phyloP scores from a whole-genome alignment of 2,888 invertebrate species.

The Halictus quadricinctus region DNA sequence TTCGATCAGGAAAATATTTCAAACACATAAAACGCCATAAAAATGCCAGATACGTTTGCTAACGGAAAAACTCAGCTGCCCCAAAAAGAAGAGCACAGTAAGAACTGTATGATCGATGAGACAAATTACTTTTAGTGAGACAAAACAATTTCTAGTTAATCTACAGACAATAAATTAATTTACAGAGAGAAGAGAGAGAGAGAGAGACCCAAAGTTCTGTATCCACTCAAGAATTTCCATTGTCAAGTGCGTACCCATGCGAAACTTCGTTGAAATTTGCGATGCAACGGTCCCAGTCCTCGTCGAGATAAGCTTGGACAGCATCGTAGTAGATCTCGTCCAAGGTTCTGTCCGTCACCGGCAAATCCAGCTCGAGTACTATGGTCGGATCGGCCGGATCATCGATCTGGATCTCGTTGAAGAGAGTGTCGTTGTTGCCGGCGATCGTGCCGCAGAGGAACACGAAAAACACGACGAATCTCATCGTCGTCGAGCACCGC shows the following conservation, averaged over 20 bases:
- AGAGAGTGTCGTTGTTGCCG: conserved; percentile 38
- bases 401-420: conserved; percentile 45
- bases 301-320: conserved; percentile 87
- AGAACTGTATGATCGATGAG: neutral
- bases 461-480: conserved; percentile 27
- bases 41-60: too few relatives aligned
- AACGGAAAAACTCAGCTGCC: neutral
- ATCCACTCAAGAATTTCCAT: neutral
- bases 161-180: neutral
- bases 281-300: conserved; percentile 89
- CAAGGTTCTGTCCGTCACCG: conserved; percentile 51
- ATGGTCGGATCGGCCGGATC: conserved; percentile 14
- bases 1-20: too few relatives aligned
- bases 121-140: neutral
- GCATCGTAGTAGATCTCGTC: conserved; percentile 80
- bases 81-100: neutral
- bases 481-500: neutral
- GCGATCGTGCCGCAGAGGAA: conserved; percentile 36
- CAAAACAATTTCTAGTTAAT: neutral
- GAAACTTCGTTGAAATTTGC: conserved; percentile 87
- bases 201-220: neutral
- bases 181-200: too few relatives aligned
- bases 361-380: neutral
- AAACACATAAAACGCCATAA: too few relatives aligned
- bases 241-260: conserved; percentile 80